Percentiles rank a stretch among this genome's conserved stretches.
Conservation (phyloP, 2,113 vertebrate genomes). For the Oenanthe oenanthe region DNA sequence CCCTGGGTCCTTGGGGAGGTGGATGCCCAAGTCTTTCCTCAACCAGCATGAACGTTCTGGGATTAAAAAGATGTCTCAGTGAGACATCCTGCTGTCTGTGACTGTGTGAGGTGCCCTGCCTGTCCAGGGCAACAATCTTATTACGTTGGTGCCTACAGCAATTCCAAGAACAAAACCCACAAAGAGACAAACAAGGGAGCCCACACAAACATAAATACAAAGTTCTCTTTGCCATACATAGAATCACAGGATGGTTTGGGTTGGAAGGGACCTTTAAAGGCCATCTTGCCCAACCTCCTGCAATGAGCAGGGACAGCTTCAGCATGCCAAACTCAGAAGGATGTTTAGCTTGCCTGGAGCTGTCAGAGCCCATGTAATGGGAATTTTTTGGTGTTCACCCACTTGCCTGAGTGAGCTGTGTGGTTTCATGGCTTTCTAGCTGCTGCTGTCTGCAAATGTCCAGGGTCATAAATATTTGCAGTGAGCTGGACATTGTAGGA, state of each 20-base stretch:
- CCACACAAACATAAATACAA: background rate
- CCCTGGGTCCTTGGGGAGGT: background rate
- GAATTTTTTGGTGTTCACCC: background rate
- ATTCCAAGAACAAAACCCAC: conserved; percentile 1
- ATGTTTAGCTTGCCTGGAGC: background rate
- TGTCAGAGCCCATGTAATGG: background rate
- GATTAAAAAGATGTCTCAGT: background rate
- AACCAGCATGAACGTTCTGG: background rate
- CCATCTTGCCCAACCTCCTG: background rate
- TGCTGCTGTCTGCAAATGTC: background rate
- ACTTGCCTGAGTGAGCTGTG: background rate
- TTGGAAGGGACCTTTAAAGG: background rate
- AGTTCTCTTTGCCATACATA: background rate
- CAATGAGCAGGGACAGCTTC: background rate
- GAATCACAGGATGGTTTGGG: background rate
- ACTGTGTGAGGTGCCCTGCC: background rate
- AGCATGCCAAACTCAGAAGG: background rate
- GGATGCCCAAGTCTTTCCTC: background rate
- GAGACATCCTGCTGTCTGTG: background rate
- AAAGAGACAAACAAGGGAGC: background rate
- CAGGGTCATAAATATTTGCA: background rate
- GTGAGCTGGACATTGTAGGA: background rate
- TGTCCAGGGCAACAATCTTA: background rate
- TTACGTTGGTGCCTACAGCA: background rate
- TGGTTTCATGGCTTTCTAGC: background rate